Conservation (phyloP, 1,140 invertebrate species). For the Drosophila parabipectinata region DNA sequence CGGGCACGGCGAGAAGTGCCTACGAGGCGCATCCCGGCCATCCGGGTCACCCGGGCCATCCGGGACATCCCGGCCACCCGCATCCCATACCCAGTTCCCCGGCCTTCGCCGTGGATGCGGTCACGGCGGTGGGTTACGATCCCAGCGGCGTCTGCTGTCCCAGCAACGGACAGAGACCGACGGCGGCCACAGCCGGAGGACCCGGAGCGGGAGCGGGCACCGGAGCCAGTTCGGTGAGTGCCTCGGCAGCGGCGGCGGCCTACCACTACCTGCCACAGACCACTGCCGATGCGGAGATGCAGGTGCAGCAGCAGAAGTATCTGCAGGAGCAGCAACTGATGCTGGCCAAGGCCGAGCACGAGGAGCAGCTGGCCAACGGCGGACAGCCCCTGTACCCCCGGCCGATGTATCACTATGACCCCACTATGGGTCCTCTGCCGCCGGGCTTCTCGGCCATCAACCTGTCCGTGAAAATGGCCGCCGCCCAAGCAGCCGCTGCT, state of each 20-base stretch:
- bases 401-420: constrained; percentile 92
- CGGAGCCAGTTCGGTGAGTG: constrained; percentile 11
- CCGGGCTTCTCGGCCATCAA: constrained; percentile 92
- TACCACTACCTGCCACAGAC: constrained; percentile 85
- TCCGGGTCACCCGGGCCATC: constrained; percentile 38
- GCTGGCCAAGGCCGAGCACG: constrained; percentile 87
- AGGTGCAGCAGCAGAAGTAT: constrained; percentile 86
- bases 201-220: constrained; percentile 84
- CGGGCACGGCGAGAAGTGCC: constrained; percentile 59
- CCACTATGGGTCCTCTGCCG: constrained; percentile 87
- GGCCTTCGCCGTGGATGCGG: constrained; percentile 78
- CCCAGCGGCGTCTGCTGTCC: constrained; percentile 81
- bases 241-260: constrained; percentile 81
- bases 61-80: constrained; percentile 69
- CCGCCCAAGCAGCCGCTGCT: constrained; percentile 88
- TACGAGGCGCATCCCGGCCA: constrained; percentile 59
- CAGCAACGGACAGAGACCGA: constrained; percentile 68
- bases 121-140: constrained; percentile 90
- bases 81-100: constrained; percentile 72
- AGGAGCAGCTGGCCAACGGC: constrained; percentile 84
- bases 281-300: constrained; percentile 69
- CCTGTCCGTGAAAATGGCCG: constrained; percentile 93
- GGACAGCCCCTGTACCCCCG: constrained; percentile 90
- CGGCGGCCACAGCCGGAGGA: constrained; percentile 67
- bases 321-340: constrained; percentile 88